Conservation (phyloP, 2,888 invertebrate genomes). For the Seladonia tumulorum region DNA sequence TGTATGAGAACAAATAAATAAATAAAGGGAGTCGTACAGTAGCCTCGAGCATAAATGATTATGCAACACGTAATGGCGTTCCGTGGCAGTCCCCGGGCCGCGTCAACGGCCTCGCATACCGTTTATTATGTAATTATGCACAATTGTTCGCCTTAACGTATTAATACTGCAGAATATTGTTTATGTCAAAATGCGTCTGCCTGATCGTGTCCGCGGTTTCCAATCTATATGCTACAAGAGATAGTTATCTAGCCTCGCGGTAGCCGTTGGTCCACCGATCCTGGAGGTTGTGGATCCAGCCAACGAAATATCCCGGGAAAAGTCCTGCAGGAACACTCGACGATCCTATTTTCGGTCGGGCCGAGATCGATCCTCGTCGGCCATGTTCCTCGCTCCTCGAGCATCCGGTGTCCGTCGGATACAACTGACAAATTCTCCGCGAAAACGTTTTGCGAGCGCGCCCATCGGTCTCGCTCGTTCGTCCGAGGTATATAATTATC, state of each 20-base stretch:
- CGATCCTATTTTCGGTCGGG: neutral
- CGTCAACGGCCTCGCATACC: slow-evolving; percentile 54
- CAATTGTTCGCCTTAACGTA: slow-evolving; percentile 77
- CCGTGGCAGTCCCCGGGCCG: slow-evolving; percentile 45
- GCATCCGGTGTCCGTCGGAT: neutral
- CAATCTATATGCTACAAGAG: slow-evolving; percentile 70
- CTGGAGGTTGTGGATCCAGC: slow-evolving; percentile 1
- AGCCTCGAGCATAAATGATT: neutral
- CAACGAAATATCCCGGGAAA: slow-evolving; percentile 17
- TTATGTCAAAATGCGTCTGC: slow-evolving; percentile 74
- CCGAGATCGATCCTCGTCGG: neutral
- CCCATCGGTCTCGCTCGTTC: slow-evolving; percentile 10
- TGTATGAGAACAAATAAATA: neutral
- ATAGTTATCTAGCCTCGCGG: slow-evolving; percentile 65
- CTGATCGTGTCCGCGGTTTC: slow-evolving; percentile 31
- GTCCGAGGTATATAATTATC: slow-evolving; percentile 49
- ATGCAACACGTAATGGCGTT: neutral
- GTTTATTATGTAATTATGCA: slow-evolving; percentile 69
- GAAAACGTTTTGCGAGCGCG: slow-evolving; percentile 5
- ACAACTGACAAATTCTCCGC: slow-evolving; percentile 11
- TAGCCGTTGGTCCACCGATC: slow-evolving; percentile 18
- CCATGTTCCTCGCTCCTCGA: neutral
- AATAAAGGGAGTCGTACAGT: no score
- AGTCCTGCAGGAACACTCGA: slow-evolving; percentile 18
- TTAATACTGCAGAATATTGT: slow-evolving; percentile 83